Evolutionary conservation across 2,113 vertebrate species (phyloP).

Genomic region (Podilymbus podiceps): DNA sequence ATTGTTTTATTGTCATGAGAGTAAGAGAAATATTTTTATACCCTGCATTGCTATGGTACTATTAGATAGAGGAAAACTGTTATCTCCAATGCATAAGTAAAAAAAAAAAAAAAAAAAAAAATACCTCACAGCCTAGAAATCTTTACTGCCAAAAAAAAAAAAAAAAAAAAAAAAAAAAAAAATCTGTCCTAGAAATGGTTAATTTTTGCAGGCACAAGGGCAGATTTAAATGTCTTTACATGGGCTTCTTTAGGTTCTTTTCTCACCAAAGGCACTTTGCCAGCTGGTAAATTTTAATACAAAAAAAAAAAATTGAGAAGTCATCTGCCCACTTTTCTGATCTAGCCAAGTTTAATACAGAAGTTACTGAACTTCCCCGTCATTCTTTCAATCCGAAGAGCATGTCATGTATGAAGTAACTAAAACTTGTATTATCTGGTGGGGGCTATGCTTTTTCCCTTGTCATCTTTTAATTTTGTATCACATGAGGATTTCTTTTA

Average conservation of each 20-base stretch:
- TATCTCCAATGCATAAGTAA: background rate
- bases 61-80: background rate
- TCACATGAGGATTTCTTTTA: background rate
- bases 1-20: background rate
- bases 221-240: background rate
- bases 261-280: background rate
- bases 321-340: background rate
- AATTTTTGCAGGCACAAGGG: background rate
- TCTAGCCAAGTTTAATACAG: background rate
- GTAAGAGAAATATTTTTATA: background rate
- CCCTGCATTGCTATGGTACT: background rate
- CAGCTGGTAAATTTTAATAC: background rate
- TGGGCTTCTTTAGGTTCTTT: background rate
- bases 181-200: background rate
- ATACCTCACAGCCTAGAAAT: too few species aligned
- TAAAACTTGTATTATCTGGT: background rate
- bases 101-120: too few species aligned
- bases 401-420: rapidly evolving
- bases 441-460: background rate
- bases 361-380: background rate
- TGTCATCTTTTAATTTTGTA: background rate
- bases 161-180: too few species aligned
- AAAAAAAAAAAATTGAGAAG: background rate
- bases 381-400: background rate
- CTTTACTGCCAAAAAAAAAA: too few species aligned